Evolutionary conservation across 2,888 invertebrate species (phyloP), one percentile per base, ranked within the genome.

Genomic region (Coremacera marginata): DNA sequence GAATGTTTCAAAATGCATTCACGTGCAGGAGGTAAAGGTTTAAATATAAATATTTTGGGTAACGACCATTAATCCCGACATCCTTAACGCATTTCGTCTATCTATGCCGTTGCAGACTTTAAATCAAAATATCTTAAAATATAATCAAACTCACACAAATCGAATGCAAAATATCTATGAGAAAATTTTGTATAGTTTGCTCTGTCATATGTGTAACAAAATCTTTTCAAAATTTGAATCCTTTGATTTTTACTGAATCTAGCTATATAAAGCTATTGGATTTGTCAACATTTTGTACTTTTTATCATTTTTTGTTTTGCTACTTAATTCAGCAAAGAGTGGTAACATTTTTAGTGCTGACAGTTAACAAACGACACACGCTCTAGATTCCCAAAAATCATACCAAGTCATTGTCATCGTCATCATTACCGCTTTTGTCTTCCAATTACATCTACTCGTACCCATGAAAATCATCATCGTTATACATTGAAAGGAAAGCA

Each of bases 401-500:
- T 27, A 60, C 27, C 25, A 25, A 27, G 22, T 57, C 57, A 57
- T 57, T 25, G 25, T 25, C 57, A 57, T 22, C 16, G 37, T 65
- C 63, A 34, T 5, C 63, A 34, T 31, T 34, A 65, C n/a, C 34
- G 63, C 44, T 68, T 22, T 68, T 68, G 67, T 49, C 67, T 44
- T 49, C 44, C 67, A 49, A 34, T 27, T 27, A 25, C 22, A 51
- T 14, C 25, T 22, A 31, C 68, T 14, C 31, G 68, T 44, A 44
- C 44, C 14, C 68, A 68, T 25, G 68, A 65, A 77, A 68, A 72
- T 67, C 75, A 67, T 71, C 70, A 31, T 51, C 70, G 31, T 51
- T 70, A 70, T 77, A 57, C 62, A 70, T 74, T 71, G 72, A 63
- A 55, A 70, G 70, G 27, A 60, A 60, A 60, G 27, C 60, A 60